Conservation (phyloP, 2,888 invertebrate genomes). For the Lasius platythorax region DNA sequence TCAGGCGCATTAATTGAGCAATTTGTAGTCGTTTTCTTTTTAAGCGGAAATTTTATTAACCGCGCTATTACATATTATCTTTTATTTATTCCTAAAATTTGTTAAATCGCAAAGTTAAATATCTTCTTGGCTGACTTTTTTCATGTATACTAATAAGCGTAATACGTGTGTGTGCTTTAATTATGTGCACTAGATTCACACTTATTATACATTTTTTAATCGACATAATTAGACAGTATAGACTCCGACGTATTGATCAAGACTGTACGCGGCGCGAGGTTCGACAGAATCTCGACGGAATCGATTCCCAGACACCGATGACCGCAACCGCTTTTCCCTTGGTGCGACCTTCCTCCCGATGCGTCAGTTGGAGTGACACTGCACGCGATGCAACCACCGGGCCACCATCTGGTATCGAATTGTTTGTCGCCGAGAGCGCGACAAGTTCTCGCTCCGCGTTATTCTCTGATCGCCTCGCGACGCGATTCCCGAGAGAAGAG, state of each 20-base stretch:
- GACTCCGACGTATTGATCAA: slow-evolving; percentile 54
- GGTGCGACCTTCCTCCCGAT: slow-evolving; percentile 62
- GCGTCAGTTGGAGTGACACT: slow-evolving; percentile 75
- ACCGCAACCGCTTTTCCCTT: slow-evolving; percentile 74
- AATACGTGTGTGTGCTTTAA: not conserved
- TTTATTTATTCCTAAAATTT: not conserved
- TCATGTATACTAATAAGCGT: not conserved
- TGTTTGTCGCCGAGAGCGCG: slow-evolving; percentile 76
- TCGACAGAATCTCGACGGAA: slow-evolving; percentile 66
- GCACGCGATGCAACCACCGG: slow-evolving; percentile 73
- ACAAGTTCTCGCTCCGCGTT: slow-evolving; percentile 72
- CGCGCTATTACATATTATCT: not conserved
- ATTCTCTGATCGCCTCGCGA: slow-evolving; percentile 39
- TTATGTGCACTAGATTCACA: not conserved
- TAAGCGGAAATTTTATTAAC: slow-evolving; percentile 21
- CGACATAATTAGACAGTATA: not conserved
- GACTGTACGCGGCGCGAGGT: slow-evolving; percentile 51
- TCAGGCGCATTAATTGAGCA: slow-evolving; percentile 26
- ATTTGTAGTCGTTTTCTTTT: slow-evolving; percentile 12
- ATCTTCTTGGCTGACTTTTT: not conserved
- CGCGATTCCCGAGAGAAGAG: slow-evolving; percentile 64
- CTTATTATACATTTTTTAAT: not conserved
- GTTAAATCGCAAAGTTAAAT: not conserved
- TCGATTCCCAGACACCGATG: slow-evolving; percentile 60
- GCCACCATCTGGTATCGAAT: slow-evolving; percentile 75